Evolutionary conservation across 2,797 vertebrate genomes (phyloP), one percentile per base, ranked within the genome.

Genomic region (Crocodylus rhombifer): DNA sequence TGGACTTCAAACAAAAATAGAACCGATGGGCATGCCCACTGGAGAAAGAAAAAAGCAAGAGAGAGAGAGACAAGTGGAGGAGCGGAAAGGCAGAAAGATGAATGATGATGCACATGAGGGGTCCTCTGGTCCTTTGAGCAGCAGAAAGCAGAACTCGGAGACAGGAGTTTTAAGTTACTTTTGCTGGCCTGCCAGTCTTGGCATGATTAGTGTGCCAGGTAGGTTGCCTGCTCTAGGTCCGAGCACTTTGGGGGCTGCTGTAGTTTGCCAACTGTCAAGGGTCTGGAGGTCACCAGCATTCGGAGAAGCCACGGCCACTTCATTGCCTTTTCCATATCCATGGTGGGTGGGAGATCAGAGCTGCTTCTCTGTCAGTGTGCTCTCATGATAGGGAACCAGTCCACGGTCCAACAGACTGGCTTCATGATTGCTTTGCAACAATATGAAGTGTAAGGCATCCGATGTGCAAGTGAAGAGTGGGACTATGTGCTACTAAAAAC

Each of bases 1-100:
- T 91, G 78, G 85, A 80, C 79, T 92, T 87, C 67, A 91, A 92
- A 91, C 88, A 92, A 93, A 95, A 93, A 92, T 33, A 91, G 87
- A 83, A 71, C n/a, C 17, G 76, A 95, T 90, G 95, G 88, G 71
- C 76, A 91, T 67, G 80, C 87, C 82, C 69, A 28, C 51, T 14
- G 57, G 82, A 92, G 62, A 92, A 42, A 77, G 18, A 20, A 58
- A 77, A 42, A 77, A 90, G 28, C 14, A 92, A 94, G 86, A 73
- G n/a, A 56, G 25, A 21, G 88, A 91, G 77, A 88, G 90, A 93
- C 26, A 73, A 85, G 64, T 56, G 55, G 21, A 89, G 42, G 65
- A 88, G 33, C 36, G 84, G 63, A 90, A 77, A 0, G 12, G 76
- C 8, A 83, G 64, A 51, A 36, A 36, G 26, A 42, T 78, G 78